A percentile compares a stretch with the other conserved stretches of the same genome.
phyloP scores from a whole-genome alignment of 2,797 vertebrate genomes.

The Gastrophryne carolinensis region DNA sequence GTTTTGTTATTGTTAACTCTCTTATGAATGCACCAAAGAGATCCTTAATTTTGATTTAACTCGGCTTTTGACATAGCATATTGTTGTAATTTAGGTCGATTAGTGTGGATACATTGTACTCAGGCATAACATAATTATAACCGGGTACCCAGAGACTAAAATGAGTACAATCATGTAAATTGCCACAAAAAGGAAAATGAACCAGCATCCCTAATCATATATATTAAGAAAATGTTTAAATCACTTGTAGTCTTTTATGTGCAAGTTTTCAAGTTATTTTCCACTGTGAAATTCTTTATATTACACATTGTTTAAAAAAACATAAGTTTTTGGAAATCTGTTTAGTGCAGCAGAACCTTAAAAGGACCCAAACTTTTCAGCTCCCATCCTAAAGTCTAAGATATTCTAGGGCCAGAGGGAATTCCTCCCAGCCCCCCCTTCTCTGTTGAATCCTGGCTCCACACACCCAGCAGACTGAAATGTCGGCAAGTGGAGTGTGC shows the following conservation, averaged over 20 bases:
- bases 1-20: constrained; percentile 1
- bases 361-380: too few relatives aligned
- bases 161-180: constrained; percentile 34
- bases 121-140: constrained; percentile 38
- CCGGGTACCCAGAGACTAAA: constrained; percentile 27
- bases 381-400: too few relatives aligned
- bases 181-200: constrained; percentile 25
- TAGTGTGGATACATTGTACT: constrained; percentile 32
- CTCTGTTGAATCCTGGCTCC: too few relatives aligned
- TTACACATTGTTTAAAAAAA: not conserved
- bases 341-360: too few relatives aligned
- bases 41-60: constrained; percentile 20
- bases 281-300: not conserved
- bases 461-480: too few relatives aligned
- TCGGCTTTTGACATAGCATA: constrained; percentile 26
- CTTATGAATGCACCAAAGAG: constrained; percentile 21
- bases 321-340: too few relatives aligned
- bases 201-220: not conserved
- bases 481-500: too few relatives aligned
- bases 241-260: not conserved
- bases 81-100: constrained; percentile 48
- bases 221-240: constrained; percentile 5
- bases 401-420: too few relatives aligned
- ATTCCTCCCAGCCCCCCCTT: too few relatives aligned
- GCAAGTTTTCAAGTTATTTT: not conserved